Conservation (phyloP, 2,797 vertebrate species). For the Sparus aurata region DNA sequence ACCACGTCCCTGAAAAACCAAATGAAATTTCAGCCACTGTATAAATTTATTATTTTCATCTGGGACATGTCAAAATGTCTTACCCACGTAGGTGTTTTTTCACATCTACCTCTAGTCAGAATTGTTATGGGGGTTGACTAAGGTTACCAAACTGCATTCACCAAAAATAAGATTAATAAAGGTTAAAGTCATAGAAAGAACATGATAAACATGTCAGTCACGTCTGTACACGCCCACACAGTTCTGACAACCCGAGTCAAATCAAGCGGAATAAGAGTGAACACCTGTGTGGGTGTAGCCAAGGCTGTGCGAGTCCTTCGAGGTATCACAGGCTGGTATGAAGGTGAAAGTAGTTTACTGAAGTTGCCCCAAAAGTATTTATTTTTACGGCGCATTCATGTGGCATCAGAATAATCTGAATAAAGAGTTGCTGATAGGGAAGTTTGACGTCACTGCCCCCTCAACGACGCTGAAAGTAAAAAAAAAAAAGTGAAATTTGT, state of each 20-base stretch:
- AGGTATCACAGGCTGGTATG: too few species aligned
- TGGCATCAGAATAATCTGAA: too few species aligned
- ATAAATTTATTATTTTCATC: background rate
- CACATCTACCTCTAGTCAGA: background rate
- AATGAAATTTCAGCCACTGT: background rate
- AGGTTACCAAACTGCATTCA: background rate
- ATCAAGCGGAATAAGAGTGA: too few species aligned
- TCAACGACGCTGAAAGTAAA: too few species aligned
- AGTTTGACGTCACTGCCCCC: too few species aligned
- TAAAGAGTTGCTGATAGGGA: too few species aligned
- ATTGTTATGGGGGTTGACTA: background rate
- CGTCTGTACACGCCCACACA: too few species aligned
- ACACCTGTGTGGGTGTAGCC: background rate
- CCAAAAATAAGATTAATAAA: background rate
- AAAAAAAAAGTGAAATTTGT: too few species aligned
- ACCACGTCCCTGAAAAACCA: background rate
- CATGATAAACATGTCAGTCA: too few species aligned
- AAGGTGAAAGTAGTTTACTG: background rate
- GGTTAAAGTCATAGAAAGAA: background rate
- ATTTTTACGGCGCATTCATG: too few species aligned
- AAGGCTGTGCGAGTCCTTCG: background rate
- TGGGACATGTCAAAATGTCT: background rate
- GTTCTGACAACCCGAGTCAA: too few species aligned
- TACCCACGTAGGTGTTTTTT: background rate
- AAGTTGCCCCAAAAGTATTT: background rate